Evolutionary conservation across 2,113 vertebrate genomes (phyloP).

Genomic region (Amblyornis subalaris): DNA sequence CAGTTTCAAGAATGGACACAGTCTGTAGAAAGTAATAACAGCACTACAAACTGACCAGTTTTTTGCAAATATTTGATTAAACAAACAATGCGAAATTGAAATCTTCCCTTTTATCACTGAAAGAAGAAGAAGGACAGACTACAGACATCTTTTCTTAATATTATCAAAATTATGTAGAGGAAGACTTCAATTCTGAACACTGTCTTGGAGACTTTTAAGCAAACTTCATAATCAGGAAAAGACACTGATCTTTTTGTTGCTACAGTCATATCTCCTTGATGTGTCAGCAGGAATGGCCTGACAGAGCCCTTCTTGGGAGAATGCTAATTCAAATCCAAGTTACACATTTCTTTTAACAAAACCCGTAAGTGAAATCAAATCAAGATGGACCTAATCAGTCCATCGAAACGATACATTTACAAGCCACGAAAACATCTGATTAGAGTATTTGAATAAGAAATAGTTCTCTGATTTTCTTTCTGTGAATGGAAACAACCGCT

Average conservation of each 20-base stretch:
- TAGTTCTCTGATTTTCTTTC: background rate
- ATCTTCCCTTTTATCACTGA: background rate
- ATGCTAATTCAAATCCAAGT: background rate
- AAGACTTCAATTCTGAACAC: background rate
- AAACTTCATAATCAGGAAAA: background rate
- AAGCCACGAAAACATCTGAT: background rate
- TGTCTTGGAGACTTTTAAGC: background rate
- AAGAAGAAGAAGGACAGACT: background rate
- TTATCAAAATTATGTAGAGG: background rate
- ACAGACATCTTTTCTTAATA: background rate
- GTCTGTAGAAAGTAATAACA: background rate
- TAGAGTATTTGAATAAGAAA: background rate
- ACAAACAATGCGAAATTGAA: background rate
- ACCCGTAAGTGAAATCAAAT: background rate
- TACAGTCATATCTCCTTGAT: background rate
- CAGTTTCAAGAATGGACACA: background rate
- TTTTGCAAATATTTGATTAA: background rate
- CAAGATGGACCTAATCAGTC: background rate
- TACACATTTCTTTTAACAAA: background rate
- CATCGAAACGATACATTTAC: background rate
- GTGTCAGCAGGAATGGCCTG: background rate
- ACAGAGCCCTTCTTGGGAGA: background rate
- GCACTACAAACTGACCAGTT: background rate
- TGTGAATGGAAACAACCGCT: background rate
- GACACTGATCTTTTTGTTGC: background rate